Base-by-base conservation (phyloP, 1,140 invertebrate species). In the Zaprionus ornatus region DNA sequence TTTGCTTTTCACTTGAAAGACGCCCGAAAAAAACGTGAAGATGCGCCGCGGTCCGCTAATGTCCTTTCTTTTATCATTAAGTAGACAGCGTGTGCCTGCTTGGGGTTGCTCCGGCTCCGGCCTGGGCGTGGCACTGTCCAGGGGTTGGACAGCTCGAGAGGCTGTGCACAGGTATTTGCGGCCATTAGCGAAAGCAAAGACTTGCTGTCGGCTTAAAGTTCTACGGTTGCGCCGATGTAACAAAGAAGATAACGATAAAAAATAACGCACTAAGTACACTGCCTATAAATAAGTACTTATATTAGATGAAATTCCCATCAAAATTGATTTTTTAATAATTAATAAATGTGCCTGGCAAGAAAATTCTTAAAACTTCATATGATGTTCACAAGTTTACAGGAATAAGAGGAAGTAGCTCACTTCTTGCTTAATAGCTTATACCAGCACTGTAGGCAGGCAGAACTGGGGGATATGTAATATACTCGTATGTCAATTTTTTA, bases 31-130 rank as follows among this genome's bases (percentile, higher is more conserved):
- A 55, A 65, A 80, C 66, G 85, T 88, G 80, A 85, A 88, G 84
- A 88, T 76, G 84, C 78, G 85, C 81, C 77, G 76, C 74, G 85
- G 85, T 80, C 69, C 84, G 85, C 78, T 88, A 88, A 88, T 88
- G 84, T 88, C 84, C 84, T 88, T 88, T 88, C 84, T 88, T 88
- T 88, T 88, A 88, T 90, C 85, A 88, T 88, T 88, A 88, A 84
- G 84, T 88, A 81, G 85, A 84, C 87, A 84, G 79, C 77, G 74
- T 84, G 80, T 74, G 77, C 64, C 68, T 50, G 62, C 71, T 74
- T 74, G 74, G 69, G 70, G 63, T 67, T 73, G 70, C 32, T 66
- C 32, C 57, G 52, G 12, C 29, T 19, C 32, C 52, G 37, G 17
- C 17, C 29, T 50, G 59, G 73, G 74, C 69, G 69, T 73, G 63